Evolutionary conservation across 2,888 invertebrate genomes (phyloP), one percentile per base, ranked within the genome.

Genomic region (Malthinus flaveolus): DNA sequence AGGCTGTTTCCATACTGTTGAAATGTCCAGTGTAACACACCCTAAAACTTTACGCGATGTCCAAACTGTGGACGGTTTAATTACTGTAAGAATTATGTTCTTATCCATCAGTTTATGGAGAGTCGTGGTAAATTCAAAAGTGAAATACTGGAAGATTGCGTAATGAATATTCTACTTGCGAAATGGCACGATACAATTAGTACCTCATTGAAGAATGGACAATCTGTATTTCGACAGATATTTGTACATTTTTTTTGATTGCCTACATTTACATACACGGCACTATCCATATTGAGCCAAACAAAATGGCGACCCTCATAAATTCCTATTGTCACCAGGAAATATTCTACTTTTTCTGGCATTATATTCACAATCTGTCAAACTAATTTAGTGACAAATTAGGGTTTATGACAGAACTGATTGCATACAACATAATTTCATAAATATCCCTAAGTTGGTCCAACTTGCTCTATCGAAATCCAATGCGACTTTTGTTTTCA

Each of bases 1-100:
- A 68, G 85, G 83, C 71, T 90, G 89, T 48, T 81, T 81, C 88
- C 91, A 91, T 10, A 92, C 84, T 1, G 86, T 85, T 7, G 86
- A 86, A 8, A 90, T 77, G 68, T 89, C 88, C 42, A 90, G 79
- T 13, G 77, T 79, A 6, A 85, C 77, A 69, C 84, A 84, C 0
- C 89, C 89, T n/a, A 87, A 67, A 1, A 81, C 73, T 12, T 80
- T 75, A 4, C 84, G 79, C 9, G 80, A 78, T 10, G 82, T 81
- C 61, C 78, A 81, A 12, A 70, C 53, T 31, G 65, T 69, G 48
- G 70, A 68, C 5, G 78, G 76, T 63, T 72, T 70, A 33, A 77
- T 68, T n/a, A 90, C 84, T 7, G 86, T 84, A 48, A 90, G 78
- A 67, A 82, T 81, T 6, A 91, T 78, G 31, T 78, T 82, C 12